Evolutionary conservation across 2,797 vertebrate species (phyloP), one percentile per base, ranked within the genome.

Genomic region (Crenichthys baileyi): DNA sequence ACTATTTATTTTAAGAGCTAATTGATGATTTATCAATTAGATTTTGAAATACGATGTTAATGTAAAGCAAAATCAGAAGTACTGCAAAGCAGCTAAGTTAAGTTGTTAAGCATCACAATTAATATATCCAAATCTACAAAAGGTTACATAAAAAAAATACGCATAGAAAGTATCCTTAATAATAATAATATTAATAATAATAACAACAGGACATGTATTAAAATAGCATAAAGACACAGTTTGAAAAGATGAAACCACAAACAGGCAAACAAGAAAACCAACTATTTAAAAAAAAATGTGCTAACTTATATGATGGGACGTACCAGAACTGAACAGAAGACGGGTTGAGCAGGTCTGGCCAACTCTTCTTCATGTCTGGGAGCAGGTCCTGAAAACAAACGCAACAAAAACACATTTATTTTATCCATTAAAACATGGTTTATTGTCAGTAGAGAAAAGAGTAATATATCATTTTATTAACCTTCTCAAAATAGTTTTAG

Each of bases 331-430:
- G 0, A 73, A 67, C 0, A 44, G 94, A 93, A 0, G 2, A 11
- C 0, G 93, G 92, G 1, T 83, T 61, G 36, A 94, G 15, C 46
- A 96, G 90, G 87, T 96, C 90, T 48, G 96, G 96, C 96, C 96
- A 96, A 72, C 83, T 94, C 56, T 81, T 93, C 50, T 86, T 41
- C 96, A 96, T 96, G 84, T 96, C 94, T 77, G 94, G 92, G n/a
- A 95, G 80, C 70, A 96, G 79, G 85, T 96, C 96, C 96, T 96
- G 75, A 70, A 85, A 90, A 73, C 8, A 88, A 13, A 91, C 24
- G 86, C 39, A 31, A 3, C 20, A 6, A 74, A 71, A 29, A 70
- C 12, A 70, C 0, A 67, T 22, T 29, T 51, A 9, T 51, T 78
- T 71, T 39, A 46, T 78, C 2, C 20, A 20, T 81, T 3, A 15